Evolutionary conservation across 2,113 vertebrate genomes (phyloP).

Genomic region (Oreochromis niloticus): DNA sequence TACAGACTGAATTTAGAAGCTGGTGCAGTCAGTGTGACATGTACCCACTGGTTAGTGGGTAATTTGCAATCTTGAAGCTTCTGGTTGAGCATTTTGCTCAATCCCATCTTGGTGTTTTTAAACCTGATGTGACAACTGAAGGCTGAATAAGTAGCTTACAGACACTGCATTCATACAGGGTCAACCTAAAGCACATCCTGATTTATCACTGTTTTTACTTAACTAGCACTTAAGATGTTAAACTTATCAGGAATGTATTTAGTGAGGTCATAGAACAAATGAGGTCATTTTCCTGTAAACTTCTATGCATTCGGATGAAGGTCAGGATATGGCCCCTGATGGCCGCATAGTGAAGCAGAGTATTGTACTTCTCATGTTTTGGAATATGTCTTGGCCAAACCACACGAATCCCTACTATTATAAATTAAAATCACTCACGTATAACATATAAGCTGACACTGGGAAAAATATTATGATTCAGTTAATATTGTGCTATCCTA

Average conservation of each 20-base stretch:
- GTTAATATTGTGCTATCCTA: background rate
- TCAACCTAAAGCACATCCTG: background rate
- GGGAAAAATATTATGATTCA: accelerated
- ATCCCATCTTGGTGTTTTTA: background rate
- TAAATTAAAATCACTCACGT: background rate
- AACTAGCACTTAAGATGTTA: background rate
- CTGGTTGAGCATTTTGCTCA: background rate
- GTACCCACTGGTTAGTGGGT: background rate
- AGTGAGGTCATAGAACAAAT: background rate
- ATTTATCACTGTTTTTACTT: background rate
- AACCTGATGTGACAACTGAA: background rate
- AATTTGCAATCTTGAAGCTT: background rate
- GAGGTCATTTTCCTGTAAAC: background rate
- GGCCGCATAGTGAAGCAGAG: background rate
- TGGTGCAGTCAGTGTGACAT: background rate
- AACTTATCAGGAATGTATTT: background rate
- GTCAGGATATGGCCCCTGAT: background rate
- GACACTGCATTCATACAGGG: background rate
- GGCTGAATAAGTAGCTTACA: background rate
- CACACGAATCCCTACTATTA: background rate
- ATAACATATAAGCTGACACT: background rate
- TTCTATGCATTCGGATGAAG: background rate
- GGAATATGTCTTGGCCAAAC: background rate
- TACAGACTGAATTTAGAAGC: background rate
- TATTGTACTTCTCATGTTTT: background rate